These are phyloP conservation scores for Amia ocellicauda DNA, from an alignment of 2,113 vertebrate genomes.

Conservation along the genomic window DNA sequence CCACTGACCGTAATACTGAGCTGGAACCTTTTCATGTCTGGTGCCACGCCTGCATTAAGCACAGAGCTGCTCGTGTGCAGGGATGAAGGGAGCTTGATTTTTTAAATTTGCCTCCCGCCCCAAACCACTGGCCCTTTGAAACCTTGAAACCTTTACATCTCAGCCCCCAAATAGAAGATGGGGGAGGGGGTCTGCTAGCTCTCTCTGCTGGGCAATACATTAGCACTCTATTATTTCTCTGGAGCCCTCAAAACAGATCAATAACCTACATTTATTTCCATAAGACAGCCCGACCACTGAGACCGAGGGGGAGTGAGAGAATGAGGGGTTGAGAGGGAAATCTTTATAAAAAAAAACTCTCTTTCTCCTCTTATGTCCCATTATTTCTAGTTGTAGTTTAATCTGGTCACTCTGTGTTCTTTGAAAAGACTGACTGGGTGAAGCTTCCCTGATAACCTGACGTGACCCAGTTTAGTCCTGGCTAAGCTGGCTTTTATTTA, in stretches of 20 bases:
- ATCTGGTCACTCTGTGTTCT: no score
- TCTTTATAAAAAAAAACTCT: background rate
- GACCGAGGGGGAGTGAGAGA: background rate
- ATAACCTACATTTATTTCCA: background rate
- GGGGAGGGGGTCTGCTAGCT: background rate
- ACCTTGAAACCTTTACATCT: background rate
- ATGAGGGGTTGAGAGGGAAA: background rate
- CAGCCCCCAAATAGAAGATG: background rate
- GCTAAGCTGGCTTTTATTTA: no score
- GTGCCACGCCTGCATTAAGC: no score
- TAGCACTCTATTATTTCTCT: constrained; percentile 2
- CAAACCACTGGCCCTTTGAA: background rate
- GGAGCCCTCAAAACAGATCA: constrained; percentile 3
- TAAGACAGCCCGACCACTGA: background rate
- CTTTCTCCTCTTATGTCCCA: background rate
- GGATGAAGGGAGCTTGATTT: no score
- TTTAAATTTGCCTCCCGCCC: background rate
- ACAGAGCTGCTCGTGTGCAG: no score
- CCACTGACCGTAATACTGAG: no score
- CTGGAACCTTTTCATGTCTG: no score
- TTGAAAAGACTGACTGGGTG: no score
- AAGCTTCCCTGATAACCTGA: background rate
- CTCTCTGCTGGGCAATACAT: background rate
- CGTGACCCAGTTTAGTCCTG: constrained; percentile 12
- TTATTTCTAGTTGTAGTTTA: no score